A percentile compares a stretch with the other conserved stretches of the same genome.
These are phyloP conservation scores for Takifugu ocellatus DNA, from an alignment of 2,797 vertebrate species.

Conservation along the genomic window DNA sequence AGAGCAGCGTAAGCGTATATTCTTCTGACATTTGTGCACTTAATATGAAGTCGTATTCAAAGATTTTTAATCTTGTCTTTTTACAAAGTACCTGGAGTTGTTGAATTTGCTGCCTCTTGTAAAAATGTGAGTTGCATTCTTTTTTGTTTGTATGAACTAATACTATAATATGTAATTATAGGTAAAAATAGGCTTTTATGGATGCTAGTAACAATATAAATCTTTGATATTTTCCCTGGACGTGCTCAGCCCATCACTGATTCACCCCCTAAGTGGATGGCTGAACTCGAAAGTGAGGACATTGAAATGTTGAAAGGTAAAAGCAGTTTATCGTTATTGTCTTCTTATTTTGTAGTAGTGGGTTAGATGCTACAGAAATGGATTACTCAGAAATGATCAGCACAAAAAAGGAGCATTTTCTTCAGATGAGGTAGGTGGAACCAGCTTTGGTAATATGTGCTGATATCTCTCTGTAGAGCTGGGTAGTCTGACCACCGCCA, in stretches of 20 bases:
- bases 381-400: background rate
- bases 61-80: conserved; percentile 34
- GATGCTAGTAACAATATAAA: no score
- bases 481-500: conserved; percentile 96
- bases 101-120: conserved; percentile 96
- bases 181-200: conserved; percentile 3
- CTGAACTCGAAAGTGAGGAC: conserved; percentile 95
- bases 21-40: background rate
- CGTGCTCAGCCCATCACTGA: conserved; percentile 86
- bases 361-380: conserved; percentile 7
- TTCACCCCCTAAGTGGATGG: conserved; percentile 98
- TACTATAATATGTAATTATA: background rate
- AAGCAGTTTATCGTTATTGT: background rate
- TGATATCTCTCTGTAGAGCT: conserved; percentile 78
- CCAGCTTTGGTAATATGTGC: conserved; percentile 5
- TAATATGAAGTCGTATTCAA: background rate
- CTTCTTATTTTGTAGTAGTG: background rate
- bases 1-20: conserved; percentile 85
- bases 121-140: conserved; percentile 88
- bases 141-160: conserved; percentile 16
- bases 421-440: background rate
- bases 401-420: conserved; percentile 1
- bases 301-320: conserved; percentile 98
- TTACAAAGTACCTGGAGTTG: conserved; percentile 89
- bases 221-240: conserved; percentile 28